Base-by-base conservation (phyloP, 2,888 invertebrate genomes). In the Brenthis ino region DNA sequence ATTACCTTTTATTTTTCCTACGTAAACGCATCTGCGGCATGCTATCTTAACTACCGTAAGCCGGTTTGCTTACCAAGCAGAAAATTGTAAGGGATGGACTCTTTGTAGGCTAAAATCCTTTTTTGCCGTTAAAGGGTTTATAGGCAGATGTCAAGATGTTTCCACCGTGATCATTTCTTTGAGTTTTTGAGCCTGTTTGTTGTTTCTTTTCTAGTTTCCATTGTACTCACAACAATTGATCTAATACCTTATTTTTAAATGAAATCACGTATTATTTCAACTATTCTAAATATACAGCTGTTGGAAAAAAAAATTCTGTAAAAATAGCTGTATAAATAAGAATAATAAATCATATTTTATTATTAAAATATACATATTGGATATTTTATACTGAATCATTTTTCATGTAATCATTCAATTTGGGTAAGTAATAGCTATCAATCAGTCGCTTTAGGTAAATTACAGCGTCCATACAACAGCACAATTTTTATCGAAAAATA, bases 111-210 rank as follows among this genome's bases (percentile, higher is more conserved):
- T 75, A 75, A 77, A 80, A 79, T 77, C 73, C 70, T 77, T 79
- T 80, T 81, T 78, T 79, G 73, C 74, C 74, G 73, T 75, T 75
- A 81, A 85, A 80, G 83, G 83, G 83, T 82, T 79, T 78, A 74
- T 71, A 78, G 80, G 86, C 91, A 91, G 91, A 88, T 91, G 91
- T 77, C 79, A 82, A 82, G 82, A 73, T 55, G 67, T 64, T 75
- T 64, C 58, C 55, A 71, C 73, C 80, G 83, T 87, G 88, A 88
- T 89, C 82, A 56, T 74, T 74, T 71, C 68, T 73, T 70, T 67
- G 70, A 66, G 67, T 76, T 75, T 75, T 75, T 68, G 57, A 67
- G 70, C 74, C 73, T 74, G 72, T 77, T 75, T 75, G 73, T 64
- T 72, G 73, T 65, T 68, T 78, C 72, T 80, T 84, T 85, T 83